Evolutionary conservation across 2,888 invertebrate species (phyloP).

Genomic region (Xestia rhomboidea): DNA sequence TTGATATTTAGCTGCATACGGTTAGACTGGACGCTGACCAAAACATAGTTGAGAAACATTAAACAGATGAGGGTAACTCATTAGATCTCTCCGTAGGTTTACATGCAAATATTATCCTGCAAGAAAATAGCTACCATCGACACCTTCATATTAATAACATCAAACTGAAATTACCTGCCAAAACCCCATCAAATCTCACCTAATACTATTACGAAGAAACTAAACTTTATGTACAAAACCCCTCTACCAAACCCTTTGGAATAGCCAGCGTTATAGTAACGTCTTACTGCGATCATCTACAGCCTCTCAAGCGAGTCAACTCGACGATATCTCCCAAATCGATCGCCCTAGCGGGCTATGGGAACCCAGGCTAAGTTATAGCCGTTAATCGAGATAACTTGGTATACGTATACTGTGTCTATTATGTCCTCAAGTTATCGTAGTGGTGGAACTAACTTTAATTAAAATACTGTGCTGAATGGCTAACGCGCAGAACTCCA

Average conservation of each 20-base stretch:
- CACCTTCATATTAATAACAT: not conserved
- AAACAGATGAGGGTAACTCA: not conserved
- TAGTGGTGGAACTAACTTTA: constrained; percentile 20
- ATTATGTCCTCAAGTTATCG: constrained; percentile 5
- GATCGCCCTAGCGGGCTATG: constrained; percentile 28
- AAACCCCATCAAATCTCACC: not conserved
- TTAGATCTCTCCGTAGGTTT: not conserved
- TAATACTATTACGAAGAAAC: constrained; percentile 8
- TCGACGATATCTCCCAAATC: constrained; percentile 42
- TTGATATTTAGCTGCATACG: not conserved
- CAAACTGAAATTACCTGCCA: not conserved
- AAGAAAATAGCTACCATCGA: not conserved
- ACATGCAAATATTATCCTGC: not conserved
- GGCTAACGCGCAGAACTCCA: not conserved
- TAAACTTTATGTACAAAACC: not conserved
- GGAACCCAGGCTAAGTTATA: constrained; percentile 10
- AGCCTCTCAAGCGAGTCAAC: constrained; percentile 22
- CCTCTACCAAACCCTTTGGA: constrained; percentile 11
- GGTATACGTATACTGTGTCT: not conserved
- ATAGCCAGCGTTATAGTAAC: constrained; percentile 10
- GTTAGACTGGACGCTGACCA: not conserved
- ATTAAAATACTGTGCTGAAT: constrained; percentile 24
- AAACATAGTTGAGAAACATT: not conserved
- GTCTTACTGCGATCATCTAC: constrained; percentile 23
- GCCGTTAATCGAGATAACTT: constrained; percentile 5